Conservation (phyloP, 2,113 vertebrate species). For the sheep (Ovis aries) region ARS-UI_Ramb_v3.0 NC_056069.1:40609501-40610000, state of each 20-base stretch:
- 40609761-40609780: not conserved
- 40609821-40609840: not conserved
- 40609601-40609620: not conserved
- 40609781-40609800: not conserved
- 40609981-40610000: not conserved
- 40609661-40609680: not conserved
- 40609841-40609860: not conserved
- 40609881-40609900: not conserved
- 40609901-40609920: not conserved
- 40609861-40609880: not conserved
- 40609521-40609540: not conserved
- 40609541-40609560: not conserved
- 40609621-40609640: not conserved
- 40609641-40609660: not conserved
- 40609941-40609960: not conserved
- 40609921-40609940: not conserved
- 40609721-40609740: not conserved
- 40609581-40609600: not conserved
- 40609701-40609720: not conserved
- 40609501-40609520: not conserved
- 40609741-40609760: not conserved
- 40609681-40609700: not conserved
- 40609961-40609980: not conserved
- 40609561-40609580: not conserved
- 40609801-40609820: not conserved